phyloP scores from a whole-genome alignment of 2,113 vertebrate species.

The Geococcyx californianus region DNA sequence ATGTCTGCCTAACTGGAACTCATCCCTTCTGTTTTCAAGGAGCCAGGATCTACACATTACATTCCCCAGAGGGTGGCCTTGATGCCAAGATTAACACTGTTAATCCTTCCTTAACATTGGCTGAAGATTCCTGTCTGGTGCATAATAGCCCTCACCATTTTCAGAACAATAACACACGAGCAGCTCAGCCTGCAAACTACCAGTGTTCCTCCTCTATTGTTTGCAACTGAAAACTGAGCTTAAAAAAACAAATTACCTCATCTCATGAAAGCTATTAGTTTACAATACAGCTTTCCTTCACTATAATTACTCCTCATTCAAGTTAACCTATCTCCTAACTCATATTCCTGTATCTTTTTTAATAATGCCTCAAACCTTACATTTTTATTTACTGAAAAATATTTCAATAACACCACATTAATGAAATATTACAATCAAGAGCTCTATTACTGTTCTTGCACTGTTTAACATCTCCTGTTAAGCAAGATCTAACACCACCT shows the following conservation, averaged over 20 bases:
- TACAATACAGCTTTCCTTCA: background rate
- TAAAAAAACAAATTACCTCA: background rate
- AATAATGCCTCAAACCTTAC: background rate
- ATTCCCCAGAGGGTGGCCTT: background rate
- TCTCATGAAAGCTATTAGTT: conserved; percentile 2
- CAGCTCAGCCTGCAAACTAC: background rate
- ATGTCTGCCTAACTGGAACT: background rate
- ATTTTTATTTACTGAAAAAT: background rate
- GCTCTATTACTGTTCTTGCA: background rate
- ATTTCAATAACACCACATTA: background rate
- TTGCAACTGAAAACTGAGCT: background rate
- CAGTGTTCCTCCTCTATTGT: background rate
- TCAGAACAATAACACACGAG: background rate
- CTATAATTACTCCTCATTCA: background rate
- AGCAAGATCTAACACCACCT: background rate
- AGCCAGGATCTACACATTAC: background rate
- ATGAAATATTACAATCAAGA: background rate
- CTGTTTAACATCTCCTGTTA: background rate
- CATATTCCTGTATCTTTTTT: background rate
- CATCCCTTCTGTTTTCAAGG: background rate
- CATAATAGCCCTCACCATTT: background rate
- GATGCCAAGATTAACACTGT: background rate
- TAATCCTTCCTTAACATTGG: background rate
- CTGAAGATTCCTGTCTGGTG: background rate
- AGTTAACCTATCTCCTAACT: background rate